Evolutionary conservation across 2,888 invertebrate genomes (phyloP).

Genomic region (Patella depressa): DNA sequence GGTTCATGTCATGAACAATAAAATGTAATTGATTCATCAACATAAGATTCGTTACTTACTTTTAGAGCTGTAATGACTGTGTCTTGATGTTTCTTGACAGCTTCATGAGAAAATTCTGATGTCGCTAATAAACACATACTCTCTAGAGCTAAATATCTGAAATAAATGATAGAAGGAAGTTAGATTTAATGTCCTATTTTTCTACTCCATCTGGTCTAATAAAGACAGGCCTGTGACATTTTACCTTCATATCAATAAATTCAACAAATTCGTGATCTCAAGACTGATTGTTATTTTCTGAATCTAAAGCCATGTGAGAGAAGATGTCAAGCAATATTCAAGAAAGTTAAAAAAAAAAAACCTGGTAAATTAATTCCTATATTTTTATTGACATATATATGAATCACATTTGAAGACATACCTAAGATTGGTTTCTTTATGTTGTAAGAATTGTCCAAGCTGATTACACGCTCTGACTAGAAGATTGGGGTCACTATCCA

Average conservation of each 20-base stretch:
- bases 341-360: too few relatives aligned
- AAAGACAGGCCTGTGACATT: too few relatives aligned
- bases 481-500: conserved; percentile 96
- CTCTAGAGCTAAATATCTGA: conserved; percentile 92
- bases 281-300: too few relatives aligned
- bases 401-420: conserved; percentile 39
- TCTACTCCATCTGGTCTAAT: too few relatives aligned
- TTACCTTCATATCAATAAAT: too few relatives aligned
- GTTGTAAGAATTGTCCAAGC: conserved; percentile 94
- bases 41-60: conserved; percentile 67
- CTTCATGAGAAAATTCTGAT: conserved; percentile 99
- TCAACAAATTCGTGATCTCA: too few relatives aligned
- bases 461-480: conserved; percentile 98
- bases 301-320: too few relatives aligned
- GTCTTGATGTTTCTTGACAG: conserved; percentile 99
- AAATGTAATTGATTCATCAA: too few relatives aligned
- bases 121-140: conserved; percentile 99
- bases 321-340: too few relatives aligned
- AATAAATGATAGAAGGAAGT: conserved; percentile 29
- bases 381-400: background rate
- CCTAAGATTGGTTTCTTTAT: conserved; percentile 95
- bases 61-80: conserved; percentile 99
- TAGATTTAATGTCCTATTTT: too few relatives aligned
- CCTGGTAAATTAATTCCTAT: too few relatives aligned
- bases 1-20: too few relatives aligned